These are phyloP conservation scores for Hypothenemus hampei DNA, from an alignment of 1,140 invertebrate genomes.

Conservation along the genomic window DNA sequence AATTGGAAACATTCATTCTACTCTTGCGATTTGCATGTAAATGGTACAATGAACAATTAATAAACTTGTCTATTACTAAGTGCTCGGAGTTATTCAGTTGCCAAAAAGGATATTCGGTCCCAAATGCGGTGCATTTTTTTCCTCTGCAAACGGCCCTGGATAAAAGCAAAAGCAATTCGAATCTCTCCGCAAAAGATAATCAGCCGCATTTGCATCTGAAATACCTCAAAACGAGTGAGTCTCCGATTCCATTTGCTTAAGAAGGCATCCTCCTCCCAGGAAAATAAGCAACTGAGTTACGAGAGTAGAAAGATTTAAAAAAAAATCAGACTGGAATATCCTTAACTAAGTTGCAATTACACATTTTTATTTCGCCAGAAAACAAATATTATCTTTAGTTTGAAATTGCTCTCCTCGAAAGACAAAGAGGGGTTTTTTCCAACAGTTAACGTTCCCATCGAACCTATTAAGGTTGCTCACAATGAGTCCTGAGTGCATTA, in stretches of 20 bases:
- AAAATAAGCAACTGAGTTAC: conserved; percentile 31
- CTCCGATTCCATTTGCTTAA: conserved; percentile 21
- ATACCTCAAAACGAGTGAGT: conserved; percentile 33
- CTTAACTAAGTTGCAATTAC: too few relatives aligned
- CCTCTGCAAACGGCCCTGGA: conserved; percentile 8
- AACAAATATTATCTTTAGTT: too few relatives aligned
- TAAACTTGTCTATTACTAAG: too few relatives aligned
- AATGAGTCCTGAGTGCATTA: conserved; percentile 23
- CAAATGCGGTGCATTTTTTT: conserved; percentile 4
- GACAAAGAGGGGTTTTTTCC: conserved; percentile 17
- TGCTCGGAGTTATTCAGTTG: too few relatives aligned
- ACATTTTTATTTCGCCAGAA: too few relatives aligned
- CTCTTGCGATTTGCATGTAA: too few relatives aligned
- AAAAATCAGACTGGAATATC: conserved; percentile 25
- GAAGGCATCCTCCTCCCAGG: conserved; percentile 10
- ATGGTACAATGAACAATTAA: too few relatives aligned
- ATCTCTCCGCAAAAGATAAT: conserved; percentile 31
- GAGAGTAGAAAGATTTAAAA: conserved; percentile 33
- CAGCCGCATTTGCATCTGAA: conserved; percentile 36
- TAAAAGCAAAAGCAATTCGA: conserved; percentile 20
- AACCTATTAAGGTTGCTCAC: conserved; percentile 14
- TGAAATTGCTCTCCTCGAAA: conserved; percentile 28
- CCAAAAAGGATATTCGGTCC: background rate
- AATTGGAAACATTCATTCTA: too few relatives aligned
- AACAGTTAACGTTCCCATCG: conserved; percentile 27